Evolutionary conservation across 2,113 vertebrate species (phyloP).

Genomic region (Terrapene triunguis): DNA sequence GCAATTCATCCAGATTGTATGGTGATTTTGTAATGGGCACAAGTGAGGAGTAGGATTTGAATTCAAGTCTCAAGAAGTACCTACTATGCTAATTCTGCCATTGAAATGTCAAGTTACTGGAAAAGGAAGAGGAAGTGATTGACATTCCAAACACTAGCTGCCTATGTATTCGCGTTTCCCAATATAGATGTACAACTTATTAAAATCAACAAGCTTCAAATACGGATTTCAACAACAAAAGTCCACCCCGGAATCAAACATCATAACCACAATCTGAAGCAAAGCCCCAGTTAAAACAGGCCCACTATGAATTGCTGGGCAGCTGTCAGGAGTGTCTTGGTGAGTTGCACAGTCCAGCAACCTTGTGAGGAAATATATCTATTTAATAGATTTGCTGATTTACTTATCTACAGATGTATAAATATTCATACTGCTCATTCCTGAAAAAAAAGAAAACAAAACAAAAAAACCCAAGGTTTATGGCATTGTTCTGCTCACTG

Average conservation of each 20-base stretch:
- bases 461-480: not conserved
- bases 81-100: not conserved
- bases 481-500: not conserved
- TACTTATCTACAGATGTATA: constrained; percentile 45
- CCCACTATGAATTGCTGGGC: constrained; percentile 20
- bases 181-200: constrained; percentile 18
- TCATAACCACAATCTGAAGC: constrained; percentile 42
- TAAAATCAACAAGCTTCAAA: not conserved
- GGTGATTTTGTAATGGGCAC: not conserved
- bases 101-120: constrained; percentile 9
- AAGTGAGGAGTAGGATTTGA: not conserved
- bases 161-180: not conserved
- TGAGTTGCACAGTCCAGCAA: constrained; percentile 56
- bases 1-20: not conserved
- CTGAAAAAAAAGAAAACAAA: constrained; percentile 24
- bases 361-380: constrained; percentile 31
- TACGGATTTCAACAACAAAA: constrained; percentile 49
- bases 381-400: not conserved
- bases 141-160: constrained; percentile 2
- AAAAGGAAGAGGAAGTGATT: not conserved
- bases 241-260: constrained; percentile 17
- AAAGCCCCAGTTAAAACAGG: constrained; percentile 7
- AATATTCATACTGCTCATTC: constrained; percentile 58
- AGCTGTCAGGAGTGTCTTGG: not conserved
- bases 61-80: not conserved